Conservation (phyloP, 2,888 invertebrate species). For the Biston stratarius region DNA sequence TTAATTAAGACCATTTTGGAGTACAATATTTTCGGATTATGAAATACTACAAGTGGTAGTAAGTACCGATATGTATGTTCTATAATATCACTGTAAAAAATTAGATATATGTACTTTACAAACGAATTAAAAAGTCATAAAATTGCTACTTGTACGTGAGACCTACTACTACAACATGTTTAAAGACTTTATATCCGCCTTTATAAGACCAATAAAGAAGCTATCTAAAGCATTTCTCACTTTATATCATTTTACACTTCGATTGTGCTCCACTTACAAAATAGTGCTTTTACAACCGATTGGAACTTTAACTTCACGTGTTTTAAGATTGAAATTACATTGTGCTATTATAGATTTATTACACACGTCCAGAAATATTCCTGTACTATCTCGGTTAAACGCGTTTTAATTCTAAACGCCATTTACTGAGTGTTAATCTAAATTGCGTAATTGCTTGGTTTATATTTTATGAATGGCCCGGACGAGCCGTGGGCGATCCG, state of each 20-base stretch:
- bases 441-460: constrained; percentile 75
- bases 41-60: not conserved
- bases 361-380: constrained; percentile 38
- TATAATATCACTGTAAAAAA: not conserved
- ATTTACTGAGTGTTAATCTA: constrained; percentile 60
- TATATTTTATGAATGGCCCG: constrained; percentile 73
- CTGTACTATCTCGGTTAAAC: constrained; percentile 49
- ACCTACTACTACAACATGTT: constrained; percentile 6
- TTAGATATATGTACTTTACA: not conserved
- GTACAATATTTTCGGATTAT: not conserved
- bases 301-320: constrained; percentile 1
- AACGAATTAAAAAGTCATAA: constrained; percentile 4
- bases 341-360: constrained; percentile 18
- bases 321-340: constrained; percentile 19
- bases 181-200: constrained; percentile 13
- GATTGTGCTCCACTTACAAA: constrained; percentile 35
- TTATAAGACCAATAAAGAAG: constrained; percentile 19
- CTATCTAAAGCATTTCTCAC: constrained; percentile 32
- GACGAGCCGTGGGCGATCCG: constrained; percentile 80
- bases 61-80: not conserved
- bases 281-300: constrained; percentile 5
- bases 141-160: constrained; percentile 7
- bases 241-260: constrained; percentile 34
- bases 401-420: constrained; percentile 60
- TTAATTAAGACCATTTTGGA: not conserved